These are phyloP conservation scores for Tretioscincus oriximinensis DNA, from an alignment of 2,113 vertebrate species.

Conservation along the genomic window DNA sequence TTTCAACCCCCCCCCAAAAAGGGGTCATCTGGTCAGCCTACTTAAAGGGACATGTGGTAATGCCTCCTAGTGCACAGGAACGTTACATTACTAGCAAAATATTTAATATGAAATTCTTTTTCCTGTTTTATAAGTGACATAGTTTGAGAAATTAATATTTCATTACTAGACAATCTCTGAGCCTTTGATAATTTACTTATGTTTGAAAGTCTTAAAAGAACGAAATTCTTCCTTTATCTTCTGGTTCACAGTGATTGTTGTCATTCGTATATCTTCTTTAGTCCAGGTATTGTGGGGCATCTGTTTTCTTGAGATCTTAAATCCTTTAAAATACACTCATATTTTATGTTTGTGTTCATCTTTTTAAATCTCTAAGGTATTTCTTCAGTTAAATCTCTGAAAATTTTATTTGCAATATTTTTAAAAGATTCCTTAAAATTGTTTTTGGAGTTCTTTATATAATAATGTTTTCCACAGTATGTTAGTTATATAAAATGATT, in stretches of 20 bases:
- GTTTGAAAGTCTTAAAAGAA: constrained; percentile 1
- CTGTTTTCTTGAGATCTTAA: background rate
- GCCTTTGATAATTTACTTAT: background rate
- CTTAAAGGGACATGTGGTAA: no score
- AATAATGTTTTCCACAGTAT: background rate
- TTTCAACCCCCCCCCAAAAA: no score
- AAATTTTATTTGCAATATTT: background rate
- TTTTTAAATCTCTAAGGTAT: background rate
- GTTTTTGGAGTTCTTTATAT: background rate
- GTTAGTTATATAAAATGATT: background rate
- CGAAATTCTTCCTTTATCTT: constrained; percentile 36
- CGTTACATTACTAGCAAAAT: no score
- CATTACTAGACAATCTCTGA: background rate
- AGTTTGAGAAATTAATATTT: background rate
- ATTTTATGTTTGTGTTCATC: constrained; percentile 24
- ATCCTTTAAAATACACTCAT: background rate
- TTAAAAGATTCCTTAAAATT: background rate
- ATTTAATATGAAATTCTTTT: background rate
- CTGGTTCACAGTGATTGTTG: background rate
- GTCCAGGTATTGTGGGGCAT: no score
- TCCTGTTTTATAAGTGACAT: background rate
- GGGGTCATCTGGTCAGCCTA: no score
- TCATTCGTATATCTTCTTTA: no score
- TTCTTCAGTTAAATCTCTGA: background rate
- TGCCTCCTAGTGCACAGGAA: no score